Evolutionary conservation across 53 echinoderm and acorn worm genomes (phyloP).

Genomic region (Paelopatides confundens): DNA sequence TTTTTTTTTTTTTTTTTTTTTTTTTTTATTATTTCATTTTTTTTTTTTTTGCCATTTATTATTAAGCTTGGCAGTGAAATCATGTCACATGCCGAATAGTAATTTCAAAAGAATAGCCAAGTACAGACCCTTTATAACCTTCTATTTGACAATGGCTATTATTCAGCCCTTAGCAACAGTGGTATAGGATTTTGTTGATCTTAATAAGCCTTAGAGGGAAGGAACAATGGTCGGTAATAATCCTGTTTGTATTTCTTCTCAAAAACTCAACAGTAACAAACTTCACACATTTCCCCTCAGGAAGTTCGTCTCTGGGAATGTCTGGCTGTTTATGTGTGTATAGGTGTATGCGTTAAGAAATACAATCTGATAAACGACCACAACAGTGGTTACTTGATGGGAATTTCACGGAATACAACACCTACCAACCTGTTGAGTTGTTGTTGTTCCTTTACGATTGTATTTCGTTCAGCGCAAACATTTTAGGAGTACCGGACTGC

Average conservation of each 20-base stretch:
- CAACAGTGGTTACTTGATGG: too few species aligned
- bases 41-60: background rate
- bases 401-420: too few species aligned
- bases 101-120: background rate
- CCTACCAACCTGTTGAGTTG: too few species aligned
- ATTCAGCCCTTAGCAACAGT: background rate
- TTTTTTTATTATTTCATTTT: background rate
- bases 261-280: background rate
- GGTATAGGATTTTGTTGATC: background rate
- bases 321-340: too few species aligned
- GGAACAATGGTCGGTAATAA: background rate
- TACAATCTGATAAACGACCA: too few species aligned
- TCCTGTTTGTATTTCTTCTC: background rate
- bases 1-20: too few species aligned
- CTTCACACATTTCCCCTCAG: constrained; percentile 8
- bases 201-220: background rate
- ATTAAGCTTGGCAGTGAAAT: background rate
- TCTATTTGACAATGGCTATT: background rate
- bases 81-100: background rate
- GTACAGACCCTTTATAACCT: background rate
- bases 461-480: too few species aligned
- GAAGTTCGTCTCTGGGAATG: background rate
- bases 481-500: too few species aligned
- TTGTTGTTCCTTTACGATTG: too few species aligned
- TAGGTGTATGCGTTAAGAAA: too few species aligned